Base-by-base conservation (phyloP, 2,888 invertebrate species). In the Pedicia rivosa region DNA sequence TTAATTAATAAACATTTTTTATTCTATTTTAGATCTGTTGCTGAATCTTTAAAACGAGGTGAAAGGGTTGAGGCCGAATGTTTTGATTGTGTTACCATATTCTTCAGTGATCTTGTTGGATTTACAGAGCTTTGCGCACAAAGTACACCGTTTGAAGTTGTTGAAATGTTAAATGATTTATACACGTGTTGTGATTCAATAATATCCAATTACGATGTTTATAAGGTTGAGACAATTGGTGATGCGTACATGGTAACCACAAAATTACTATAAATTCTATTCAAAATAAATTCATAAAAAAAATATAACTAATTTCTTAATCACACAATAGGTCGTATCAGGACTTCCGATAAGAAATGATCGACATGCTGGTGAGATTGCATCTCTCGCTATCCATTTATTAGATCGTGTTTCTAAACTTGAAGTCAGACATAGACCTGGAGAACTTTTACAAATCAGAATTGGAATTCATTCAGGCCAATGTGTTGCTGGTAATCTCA, bases 171-270 rank as follows among this genome's bases (percentile, higher is more conserved):
- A 30, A 90, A 90, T 54, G 86, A 87, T 51, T 63, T 90, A 35
- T 90, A 90, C 59, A 87, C 88, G 0, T 75, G 79, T 48, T 88
- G 86, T 51, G 90, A 90, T 53, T 78, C 81, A 1, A 83, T 88
- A 41, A 84, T 90, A 50, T 82, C 82, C 1, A 74, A 77, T 55
- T 88, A 83, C 56, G 83, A 86, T 51, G 83, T 83, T 5, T 84
- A 84, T 57, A 91, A 91, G 68, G 83, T 88, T 42, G 82, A 83
- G 54, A 83, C 82, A 0, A 81, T 83, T 48, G 82, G 82, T 0
- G 83, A 83, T 50, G 82, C 82, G 0, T 84, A 83, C 52, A 76
- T 77, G 83, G 82, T n/a, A n/a, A n/a, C n/a, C n/a, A n/a, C n/a
- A n/a, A n/a, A n/a, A n/a, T n/a, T n/a, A n/a, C n/a, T n/a, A n/a